A percentile compares a stretch with the other conserved stretches of the same genome.
Evolutionary conservation across 2,797 vertebrate species (phyloP).

Genomic region (Halcyon leucocephala): DNA sequence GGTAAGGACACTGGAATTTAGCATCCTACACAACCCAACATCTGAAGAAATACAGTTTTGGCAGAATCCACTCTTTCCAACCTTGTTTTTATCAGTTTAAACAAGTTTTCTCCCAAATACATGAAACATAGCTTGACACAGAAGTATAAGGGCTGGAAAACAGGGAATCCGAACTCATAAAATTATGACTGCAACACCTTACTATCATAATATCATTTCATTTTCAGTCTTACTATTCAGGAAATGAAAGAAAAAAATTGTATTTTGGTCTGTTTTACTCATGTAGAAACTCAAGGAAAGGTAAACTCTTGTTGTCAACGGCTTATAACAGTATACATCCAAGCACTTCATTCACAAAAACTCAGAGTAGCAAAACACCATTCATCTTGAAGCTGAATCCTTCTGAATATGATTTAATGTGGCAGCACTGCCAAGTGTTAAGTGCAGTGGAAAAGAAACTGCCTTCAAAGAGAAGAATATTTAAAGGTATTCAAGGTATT

Average conservation of each 20-base stretch:
- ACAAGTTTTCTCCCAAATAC: not conserved
- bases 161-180: fast-evolving
- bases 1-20: not conserved
- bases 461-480: not conserved
- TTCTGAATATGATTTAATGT: not conserved
- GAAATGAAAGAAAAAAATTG: not conserved
- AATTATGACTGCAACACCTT: not conserved
- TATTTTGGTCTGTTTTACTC: not conserved
- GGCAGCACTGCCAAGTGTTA: not conserved
- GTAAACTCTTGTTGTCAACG: not conserved
- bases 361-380: not conserved
- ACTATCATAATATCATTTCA: not conserved
- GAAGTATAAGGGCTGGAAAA: not conserved
- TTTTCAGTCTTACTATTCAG: not conserved
- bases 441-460: not conserved
- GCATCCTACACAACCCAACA: not conserved
- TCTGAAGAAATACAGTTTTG: not conserved
- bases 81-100: not conserved
- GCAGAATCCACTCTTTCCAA: not conserved
- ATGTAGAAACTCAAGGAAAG: not conserved
- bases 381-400: not conserved
- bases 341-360: not conserved
- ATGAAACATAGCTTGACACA: not conserved
- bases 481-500: not conserved
- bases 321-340: not conserved